Percentiles rank a stretch among this genome's conserved stretches.
These are phyloP conservation scores for Rotaria socialis DNA, from an alignment of 2,888 invertebrate species.

Conservation along the genomic window DNA sequence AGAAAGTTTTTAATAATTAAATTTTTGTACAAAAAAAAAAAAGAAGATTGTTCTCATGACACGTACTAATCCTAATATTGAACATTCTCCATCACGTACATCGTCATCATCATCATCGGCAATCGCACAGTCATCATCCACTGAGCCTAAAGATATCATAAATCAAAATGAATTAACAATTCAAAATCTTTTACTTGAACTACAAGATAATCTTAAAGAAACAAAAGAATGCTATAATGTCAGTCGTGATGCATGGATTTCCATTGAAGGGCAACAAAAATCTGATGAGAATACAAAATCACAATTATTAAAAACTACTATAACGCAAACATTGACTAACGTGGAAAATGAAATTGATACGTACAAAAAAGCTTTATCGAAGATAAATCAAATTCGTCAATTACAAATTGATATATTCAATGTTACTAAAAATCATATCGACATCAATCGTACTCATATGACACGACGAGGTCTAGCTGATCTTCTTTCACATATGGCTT, in stretches of 20 bases:
- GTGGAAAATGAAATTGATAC: background rate
- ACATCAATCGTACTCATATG: background rate
- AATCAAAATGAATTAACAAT: constrained; percentile 39
- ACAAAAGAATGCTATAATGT: background rate
- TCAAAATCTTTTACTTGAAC: constrained; percentile 34
- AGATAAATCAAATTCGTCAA: constrained; percentile 3
- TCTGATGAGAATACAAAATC: constrained; percentile 12
- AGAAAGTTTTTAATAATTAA: background rate
- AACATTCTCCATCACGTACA: background rate
- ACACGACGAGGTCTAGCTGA: constrained; percentile 87
- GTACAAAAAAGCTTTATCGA: background rate
- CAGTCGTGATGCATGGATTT: background rate
- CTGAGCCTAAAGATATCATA: constrained; percentile 36
- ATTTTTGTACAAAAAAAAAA: background rate
- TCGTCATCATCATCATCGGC: background rate
- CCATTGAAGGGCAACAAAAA: constrained; percentile 38
- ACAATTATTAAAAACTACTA: background rate
- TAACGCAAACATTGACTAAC: background rate
- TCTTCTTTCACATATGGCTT: constrained; percentile 83
- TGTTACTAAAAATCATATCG: background rate
- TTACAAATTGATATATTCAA: constrained; percentile 10
- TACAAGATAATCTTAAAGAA: constrained; percentile 40
- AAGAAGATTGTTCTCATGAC: background rate
- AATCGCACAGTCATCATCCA: background rate
- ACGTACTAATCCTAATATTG: background rate